Base-by-base conservation (phyloP, 2,888 invertebrate species). In the Polyommatus iphigenia region DNA sequence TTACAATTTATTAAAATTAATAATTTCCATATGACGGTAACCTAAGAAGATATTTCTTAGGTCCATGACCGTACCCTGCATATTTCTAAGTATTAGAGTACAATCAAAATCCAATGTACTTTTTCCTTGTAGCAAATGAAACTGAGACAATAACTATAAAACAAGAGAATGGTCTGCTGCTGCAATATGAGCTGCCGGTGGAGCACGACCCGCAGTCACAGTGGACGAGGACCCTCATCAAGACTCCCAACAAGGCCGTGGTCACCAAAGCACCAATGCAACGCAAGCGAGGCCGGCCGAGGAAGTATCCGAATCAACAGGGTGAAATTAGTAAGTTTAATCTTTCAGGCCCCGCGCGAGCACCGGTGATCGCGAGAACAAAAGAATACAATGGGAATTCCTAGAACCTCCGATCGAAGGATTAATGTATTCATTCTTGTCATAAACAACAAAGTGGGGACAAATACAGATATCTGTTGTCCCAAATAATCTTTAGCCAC, bases 111-210 rank as follows among this genome's bases (percentile, higher is more conserved):
- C 5, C 1, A 54, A 54, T 18, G 15, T 54, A 15, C 13, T 24
- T 24, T 84, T 83, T n/a, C 80, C 0, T 54, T 54, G 15, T 15
- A 87, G 87, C 82, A 15, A 85, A 84, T 76, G 93, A 92, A 80
- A 93, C 92, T 29, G 94, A 94, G 83, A 92, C 91, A 0, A 93
- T 94, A 10, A 93, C 94, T n/a, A 94, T 94, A 84, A 94, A 94
- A 80, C 94, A 94, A 84, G 94, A 94, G 81, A 94, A 94, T 87
- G 94, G 94, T 0, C 83, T 92, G 18, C 87, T 94, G 1, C 85
- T 94, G 1, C 94, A 94, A 82, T 94, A 94, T 85, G 94, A 94
- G 82, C 82, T 94, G 79, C 94, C 94, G 0, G 90, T 94, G 59
- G 94, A 94, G 79, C 92, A 94, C 83, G 93, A 94, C 36, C 90